These are phyloP conservation scores for Centropristis striata DNA, from an alignment of 2,113 vertebrate species.

Conservation along the genomic window DNA sequence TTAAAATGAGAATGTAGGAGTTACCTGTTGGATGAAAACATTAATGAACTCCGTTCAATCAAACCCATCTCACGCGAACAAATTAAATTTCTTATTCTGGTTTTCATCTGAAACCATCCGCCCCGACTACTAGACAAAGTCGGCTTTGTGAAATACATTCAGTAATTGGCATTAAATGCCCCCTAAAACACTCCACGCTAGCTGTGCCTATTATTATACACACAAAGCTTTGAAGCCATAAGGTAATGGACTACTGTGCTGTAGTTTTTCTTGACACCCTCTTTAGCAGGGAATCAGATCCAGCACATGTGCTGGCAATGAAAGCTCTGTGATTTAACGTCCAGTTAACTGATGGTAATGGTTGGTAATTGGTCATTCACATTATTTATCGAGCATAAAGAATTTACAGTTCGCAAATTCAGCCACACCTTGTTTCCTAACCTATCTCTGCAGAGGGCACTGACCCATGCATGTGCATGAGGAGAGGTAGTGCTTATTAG, in stretches of 20 bases:
- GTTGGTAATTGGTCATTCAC: constrained; percentile 44
- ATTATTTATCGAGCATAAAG: constrained; percentile 51
- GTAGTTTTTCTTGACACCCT: constrained; percentile 41
- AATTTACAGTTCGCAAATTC: constrained; percentile 38
- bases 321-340: constrained; percentile 49
- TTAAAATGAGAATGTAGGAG: background rate
- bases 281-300: constrained; percentile 45
- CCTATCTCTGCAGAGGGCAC: constrained; percentile 31
- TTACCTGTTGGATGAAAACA: background rate
- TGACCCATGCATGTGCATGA: constrained; percentile 7
- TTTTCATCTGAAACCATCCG: constrained; percentile 31
- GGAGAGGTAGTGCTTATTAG: constrained; percentile 49
- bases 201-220: constrained; percentile 29
- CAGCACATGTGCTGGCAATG: constrained; percentile 40
- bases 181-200: constrained; percentile 45
- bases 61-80: background rate
- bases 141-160: constrained; percentile 22
- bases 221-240: constrained; percentile 40
- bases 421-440: constrained; percentile 30
- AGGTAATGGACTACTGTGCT: constrained; percentile 49
- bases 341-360: constrained; percentile 41
- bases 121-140: constrained; percentile 16
- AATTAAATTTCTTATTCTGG: background rate
- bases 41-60: background rate
- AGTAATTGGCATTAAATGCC: constrained; percentile 34